Base-by-base conservation (phyloP, 2,113 vertebrate species). In the Cygnus buccinator region DNA sequence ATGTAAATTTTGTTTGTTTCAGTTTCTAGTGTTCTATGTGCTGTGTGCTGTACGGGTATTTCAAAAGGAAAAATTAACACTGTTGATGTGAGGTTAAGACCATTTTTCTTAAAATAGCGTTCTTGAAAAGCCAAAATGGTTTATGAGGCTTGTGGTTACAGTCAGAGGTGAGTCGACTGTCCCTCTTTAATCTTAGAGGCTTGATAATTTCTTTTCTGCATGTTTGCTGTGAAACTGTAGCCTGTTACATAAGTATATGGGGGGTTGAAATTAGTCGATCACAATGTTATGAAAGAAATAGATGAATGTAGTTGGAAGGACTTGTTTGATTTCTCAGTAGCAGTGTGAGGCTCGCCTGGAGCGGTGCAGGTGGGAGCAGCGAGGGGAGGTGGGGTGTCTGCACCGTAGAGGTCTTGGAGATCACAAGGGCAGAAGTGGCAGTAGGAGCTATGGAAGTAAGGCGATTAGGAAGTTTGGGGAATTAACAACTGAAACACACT, bases 391-490 rank as follows among this genome's bases (percentile, higher is more conserved):
- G 79, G 41, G 29, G 68, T 86, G 18, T 37, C 41, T 25, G 62
- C 1, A 0, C 55, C 29, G 29, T 29, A 9, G 15, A 61, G 61
- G 26, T 74, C 63, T 63, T 71, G 78, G 23, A 83, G 89, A 85
- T 90, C 62, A 23, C 62, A 61, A 37, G 46, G 63, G 90, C 87
- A 80, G 89, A 91, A 93, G 52, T 61, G 77, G 91, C 50, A 59
- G 29, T 50, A 57, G 66, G 81, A 93, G 35, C 81, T 76, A 29
- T 39, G 29, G 74, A 79, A 89, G 18, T 96, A 95, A 93, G 91
- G 72, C 83, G 71, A 93, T 97, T 83, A 91, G 89, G 84, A 95
- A 91, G 37, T 95, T 87, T 48, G 52, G 54, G 54, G 91, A 95
- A 91, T 96, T 97, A 95, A 61, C 73, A 75, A 58, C 39, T 61